phyloP scores from a whole-genome alignment of 2,113 vertebrate genomes.

The Microcebus griseorufus region DNA sequence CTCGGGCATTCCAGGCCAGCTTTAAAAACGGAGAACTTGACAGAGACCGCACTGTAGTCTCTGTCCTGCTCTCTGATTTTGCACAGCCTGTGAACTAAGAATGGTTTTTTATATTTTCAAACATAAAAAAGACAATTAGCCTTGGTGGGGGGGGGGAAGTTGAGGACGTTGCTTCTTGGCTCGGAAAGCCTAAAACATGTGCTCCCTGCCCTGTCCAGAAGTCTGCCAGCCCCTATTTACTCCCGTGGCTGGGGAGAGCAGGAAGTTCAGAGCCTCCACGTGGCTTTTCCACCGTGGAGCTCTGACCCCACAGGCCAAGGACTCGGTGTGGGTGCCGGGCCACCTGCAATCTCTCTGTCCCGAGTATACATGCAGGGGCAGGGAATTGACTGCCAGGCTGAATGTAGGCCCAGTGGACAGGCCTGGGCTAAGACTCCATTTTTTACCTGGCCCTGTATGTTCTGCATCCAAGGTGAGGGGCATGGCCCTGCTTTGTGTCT shows the following conservation, averaged over 20 bases:
- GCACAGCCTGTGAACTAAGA: neutral
- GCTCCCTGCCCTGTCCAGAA: neutral
- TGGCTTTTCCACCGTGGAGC: too few species aligned
- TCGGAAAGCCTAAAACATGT: neutral
- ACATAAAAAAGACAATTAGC: neutral
- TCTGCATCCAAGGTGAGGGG: too few species aligned
- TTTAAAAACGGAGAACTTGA: neutral
- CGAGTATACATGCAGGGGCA: accelerated
- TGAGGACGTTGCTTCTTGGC: neutral
- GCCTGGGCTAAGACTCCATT: too few species aligned
- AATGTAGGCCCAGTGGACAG: accelerated
- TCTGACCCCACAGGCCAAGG: neutral
- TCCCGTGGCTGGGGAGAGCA: accelerated
- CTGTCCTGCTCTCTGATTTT: neutral
- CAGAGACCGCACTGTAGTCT: accelerated
- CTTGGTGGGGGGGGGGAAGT: neutral
- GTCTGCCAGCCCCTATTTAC: neutral
- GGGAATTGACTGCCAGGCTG: neutral
- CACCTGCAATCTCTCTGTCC: neutral
- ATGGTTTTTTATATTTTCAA: neutral
- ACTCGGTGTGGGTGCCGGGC: neutral
- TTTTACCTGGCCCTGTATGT: too few species aligned
- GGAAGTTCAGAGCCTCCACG: neutral
- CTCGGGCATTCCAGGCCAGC: neutral
- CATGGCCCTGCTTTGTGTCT: neutral